Percentiles rank a stretch among this genome's conserved stretches.
These are phyloP conservation scores for Proteles cristata DNA, from an alignment of 2,113 vertebrate species.

Conservation along the genomic window DNA sequence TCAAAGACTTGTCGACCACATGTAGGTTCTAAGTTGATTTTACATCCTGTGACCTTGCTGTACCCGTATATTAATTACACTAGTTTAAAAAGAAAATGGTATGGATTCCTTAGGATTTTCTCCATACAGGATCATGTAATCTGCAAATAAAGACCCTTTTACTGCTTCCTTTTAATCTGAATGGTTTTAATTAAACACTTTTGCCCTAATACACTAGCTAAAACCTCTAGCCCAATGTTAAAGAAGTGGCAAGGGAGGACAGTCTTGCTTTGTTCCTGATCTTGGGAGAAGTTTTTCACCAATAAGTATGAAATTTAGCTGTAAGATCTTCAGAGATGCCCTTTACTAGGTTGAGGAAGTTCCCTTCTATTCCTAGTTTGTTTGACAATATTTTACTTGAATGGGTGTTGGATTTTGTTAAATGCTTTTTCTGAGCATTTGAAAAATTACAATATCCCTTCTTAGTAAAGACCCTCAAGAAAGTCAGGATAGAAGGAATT, in stretches of 20 bases:
- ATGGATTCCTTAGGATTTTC: slow-evolving; percentile 15
- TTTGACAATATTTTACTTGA: slow-evolving; percentile 13
- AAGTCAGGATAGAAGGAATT: no score
- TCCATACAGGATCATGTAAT: background rate
- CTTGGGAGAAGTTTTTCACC: background rate
- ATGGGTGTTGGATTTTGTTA: slow-evolving; percentile 2
- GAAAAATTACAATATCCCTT: no score
- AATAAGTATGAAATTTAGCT: background rate
- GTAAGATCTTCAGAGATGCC: background rate
- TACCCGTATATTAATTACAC: background rate
- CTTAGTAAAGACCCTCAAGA: no score
- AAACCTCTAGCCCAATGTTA: background rate
- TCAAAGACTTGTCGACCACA: no score
- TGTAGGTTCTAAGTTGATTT: background rate
- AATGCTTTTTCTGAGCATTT: background rate
- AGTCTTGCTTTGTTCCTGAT: background rate
- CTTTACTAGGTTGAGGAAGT: background rate
- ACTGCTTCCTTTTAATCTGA: background rate
- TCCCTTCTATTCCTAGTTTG: background rate
- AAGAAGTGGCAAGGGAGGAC: background rate
- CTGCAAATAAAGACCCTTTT: slow-evolving; percentile 13
- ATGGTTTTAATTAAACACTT: background rate
- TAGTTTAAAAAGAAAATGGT: background rate
- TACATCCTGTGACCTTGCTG: background rate
- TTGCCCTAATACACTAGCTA: background rate